These are phyloP conservation scores for Syngnathus floridae DNA, from an alignment of 2,113 vertebrate genomes.

Conservation along the genomic window DNA sequence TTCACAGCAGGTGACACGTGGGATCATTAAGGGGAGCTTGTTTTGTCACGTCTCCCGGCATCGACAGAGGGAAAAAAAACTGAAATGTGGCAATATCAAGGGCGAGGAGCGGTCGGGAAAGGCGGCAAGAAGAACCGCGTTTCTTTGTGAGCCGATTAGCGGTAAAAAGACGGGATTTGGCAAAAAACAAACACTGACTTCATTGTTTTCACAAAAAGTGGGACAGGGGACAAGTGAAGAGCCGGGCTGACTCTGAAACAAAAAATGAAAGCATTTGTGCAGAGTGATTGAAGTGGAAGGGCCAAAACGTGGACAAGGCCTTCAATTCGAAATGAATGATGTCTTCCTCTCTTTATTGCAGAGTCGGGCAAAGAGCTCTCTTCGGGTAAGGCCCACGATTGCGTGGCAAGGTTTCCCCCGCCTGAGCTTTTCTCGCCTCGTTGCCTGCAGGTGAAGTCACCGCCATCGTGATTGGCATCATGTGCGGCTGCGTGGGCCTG, in stretches of 20 bases:
- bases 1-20: constrained; percentile 59
- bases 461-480: constrained; percentile 67
- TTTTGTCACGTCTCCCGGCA: no score
- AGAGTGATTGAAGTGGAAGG: constrained; percentile 54
- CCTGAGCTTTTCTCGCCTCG: not conserved
- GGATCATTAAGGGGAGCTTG: no score
- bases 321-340: not conserved
- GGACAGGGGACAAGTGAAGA: constrained; percentile 24
- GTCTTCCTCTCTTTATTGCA: constrained; percentile 29
- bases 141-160: constrained; percentile 62
- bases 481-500: constrained; percentile 71
- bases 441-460: constrained; percentile 65
- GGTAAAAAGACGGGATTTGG: constrained; percentile 31
- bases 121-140: constrained; percentile 15
- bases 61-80: not conserved
- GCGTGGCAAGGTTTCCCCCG: not conserved
- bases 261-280: constrained; percentile 53
- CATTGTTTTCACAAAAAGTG: constrained; percentile 54
- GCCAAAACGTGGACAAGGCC: constrained; percentile 32
- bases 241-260: constrained; percentile 35
- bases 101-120: constrained; percentile 13
- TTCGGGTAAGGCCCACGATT: constrained; percentile 53
- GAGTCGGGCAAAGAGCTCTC: constrained; percentile 61
- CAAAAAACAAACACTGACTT: constrained; percentile 57
- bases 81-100: constrained; percentile 33